These are phyloP conservation scores for Gadus chalcogrammus DNA, from an alignment of 2,113 vertebrate species.

Conservation along the genomic window DNA sequence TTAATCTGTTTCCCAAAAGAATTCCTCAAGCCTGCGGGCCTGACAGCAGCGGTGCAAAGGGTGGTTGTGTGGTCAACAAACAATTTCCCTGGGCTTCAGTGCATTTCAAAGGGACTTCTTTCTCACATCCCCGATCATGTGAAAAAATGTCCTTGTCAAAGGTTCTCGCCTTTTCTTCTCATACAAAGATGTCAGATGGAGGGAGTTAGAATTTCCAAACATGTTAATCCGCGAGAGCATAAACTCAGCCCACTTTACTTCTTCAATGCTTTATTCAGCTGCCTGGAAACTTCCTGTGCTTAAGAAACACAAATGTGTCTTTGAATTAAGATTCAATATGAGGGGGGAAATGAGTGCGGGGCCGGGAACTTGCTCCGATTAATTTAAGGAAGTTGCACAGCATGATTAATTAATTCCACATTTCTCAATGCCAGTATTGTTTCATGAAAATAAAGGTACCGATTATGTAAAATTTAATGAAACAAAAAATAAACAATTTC, in stretches of 20 bases:
- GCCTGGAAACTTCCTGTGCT: slow-evolving; percentile 57
- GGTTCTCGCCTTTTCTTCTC: slow-evolving; percentile 72
- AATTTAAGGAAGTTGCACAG: too few relatives aligned
- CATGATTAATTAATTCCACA: too few relatives aligned
- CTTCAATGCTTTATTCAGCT: slow-evolving; percentile 52
- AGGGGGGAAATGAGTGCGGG: too few relatives aligned
- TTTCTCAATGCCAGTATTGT: too few relatives aligned
- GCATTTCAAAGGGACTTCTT: slow-evolving; percentile 75
- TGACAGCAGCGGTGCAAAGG: slow-evolving; percentile 72
- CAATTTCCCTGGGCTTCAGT: slow-evolving; percentile 81
- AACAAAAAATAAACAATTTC: too few relatives aligned
- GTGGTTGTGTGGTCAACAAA: slow-evolving; percentile 81
- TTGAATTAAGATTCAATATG: slow-evolving; percentile 54
- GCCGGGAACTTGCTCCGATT: too few relatives aligned
- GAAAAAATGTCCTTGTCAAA: slow-evolving; percentile 75
- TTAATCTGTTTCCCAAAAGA: slow-evolving; percentile 78
- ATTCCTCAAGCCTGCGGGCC: slow-evolving; percentile 66
- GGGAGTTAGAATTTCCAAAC: slow-evolving; percentile 75
- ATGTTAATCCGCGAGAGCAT: slow-evolving; percentile 68
- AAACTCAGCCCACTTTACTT: slow-evolving; percentile 62
- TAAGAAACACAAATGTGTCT: slow-evolving; percentile 56
- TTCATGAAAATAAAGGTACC: too few relatives aligned
- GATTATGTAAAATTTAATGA: too few relatives aligned
- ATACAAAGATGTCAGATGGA: slow-evolving; percentile 75
- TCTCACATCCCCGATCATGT: slow-evolving; percentile 71